Evolutionary conservation across 1,140 invertebrate genomes (phyloP), one percentile per base, ranked within the genome.

Genomic region (Meloidogyne exigua): DNA sequence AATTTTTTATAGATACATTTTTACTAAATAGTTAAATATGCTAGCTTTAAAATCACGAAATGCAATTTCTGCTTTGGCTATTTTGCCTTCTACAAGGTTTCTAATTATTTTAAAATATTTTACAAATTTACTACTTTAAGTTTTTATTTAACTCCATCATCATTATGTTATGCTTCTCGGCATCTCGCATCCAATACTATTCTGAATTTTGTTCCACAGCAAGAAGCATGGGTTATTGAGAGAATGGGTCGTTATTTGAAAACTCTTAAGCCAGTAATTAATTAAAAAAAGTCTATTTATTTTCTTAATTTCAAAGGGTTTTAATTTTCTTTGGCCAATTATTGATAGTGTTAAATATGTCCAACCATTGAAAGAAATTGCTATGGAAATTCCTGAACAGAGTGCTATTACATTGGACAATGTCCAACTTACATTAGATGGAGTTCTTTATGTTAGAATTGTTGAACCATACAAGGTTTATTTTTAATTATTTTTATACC

Each of bases 161-260:
- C 18, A n/a, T n/a, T 57, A 57, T n/a, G 49, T n/a, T 57, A n/a
- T n/a, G n/a, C 18, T 57, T 57, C 49, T 57, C 18, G 49, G 0
- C 49, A n/a, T 9, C 9, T 57, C 1, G 49, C 49, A n/a, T 57
- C 57, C 18, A 99, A 99, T 89, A 96, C 95, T 32, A 89, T 95
- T 70, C 90, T 99, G 64, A 92, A 98, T 91, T 99, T 99, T 91
- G 96, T 99, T 68, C 96, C 96, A 10, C 95, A 98, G 88, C 96
- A 98, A 91, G 95, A 98, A 92, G 95, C 96, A 69, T 99, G 97
- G 97, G 90, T 99, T 79, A 93, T 99, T 0, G 96, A 99, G 89
- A 89, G 96, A 87, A 98, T 99, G 95, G 97, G 97, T 9, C 77
- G 74, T 21, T 84, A 76, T 72, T 70, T 94, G 87, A 91, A 92